A percentile compares a stretch with the other conserved stretches of the same genome.
Conservation (phyloP, 2,888 invertebrate species). For the Folsomia manolachei region DNA sequence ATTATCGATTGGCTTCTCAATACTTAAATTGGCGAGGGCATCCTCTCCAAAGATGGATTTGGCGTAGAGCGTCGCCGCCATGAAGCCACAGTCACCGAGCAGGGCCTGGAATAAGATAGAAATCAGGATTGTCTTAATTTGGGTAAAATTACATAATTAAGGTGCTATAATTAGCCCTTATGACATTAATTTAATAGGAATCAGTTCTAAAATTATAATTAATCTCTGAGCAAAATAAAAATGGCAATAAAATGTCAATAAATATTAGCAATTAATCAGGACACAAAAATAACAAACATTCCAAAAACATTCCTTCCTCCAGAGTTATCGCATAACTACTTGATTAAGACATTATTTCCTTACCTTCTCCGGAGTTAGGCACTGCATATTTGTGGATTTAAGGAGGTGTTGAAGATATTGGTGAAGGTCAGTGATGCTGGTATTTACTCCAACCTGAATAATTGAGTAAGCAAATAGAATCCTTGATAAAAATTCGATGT, state of each 20-base stretch:
- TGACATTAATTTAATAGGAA: too few species aligned
- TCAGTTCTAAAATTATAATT: too few species aligned
- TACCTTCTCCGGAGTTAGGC: conserved; percentile 93
- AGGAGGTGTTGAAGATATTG: conserved; percentile 90
- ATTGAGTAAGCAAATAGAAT: conserved; percentile 2
- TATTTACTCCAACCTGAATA: conserved; percentile 70
- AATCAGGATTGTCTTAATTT: conserved; percentile 11
- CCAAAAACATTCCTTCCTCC: neutral
- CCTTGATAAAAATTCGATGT: neutral
- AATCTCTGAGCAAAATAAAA: too few species aligned
- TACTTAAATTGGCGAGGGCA: conserved; percentile 96
- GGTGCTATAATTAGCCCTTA: too few species aligned
- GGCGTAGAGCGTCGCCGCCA: conserved; percentile 99
- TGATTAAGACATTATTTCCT: too few species aligned
- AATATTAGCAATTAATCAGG: too few species aligned
- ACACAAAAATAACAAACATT: neutral
- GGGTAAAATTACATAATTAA: too few species aligned
- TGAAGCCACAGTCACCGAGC: conserved; percentile 96
- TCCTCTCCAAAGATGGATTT: conserved; percentile 98
- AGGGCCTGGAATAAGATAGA: conserved; percentile 63
- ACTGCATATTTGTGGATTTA: conserved; percentile 97
- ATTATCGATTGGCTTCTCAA: conserved; percentile 89
- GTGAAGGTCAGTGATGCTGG: conserved; percentile 83
- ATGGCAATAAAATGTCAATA: too few species aligned
- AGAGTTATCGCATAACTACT: neutral